phyloP scores from a whole-genome alignment of 2,888 invertebrate genomes.

The Tetrapedia diversipes region DNA sequence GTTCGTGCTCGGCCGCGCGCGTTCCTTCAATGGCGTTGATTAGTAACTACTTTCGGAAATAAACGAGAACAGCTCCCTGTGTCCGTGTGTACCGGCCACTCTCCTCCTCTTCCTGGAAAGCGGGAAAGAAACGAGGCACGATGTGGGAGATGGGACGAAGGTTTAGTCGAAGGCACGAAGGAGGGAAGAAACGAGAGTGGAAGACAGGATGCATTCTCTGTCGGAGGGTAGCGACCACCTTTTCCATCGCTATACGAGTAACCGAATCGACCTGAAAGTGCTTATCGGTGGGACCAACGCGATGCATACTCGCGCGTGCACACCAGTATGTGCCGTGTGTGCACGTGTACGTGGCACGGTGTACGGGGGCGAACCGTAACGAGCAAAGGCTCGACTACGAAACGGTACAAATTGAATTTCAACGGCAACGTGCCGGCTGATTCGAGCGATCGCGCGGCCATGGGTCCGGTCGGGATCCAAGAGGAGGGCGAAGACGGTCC shows the following conservation, averaged over 20 bases:
- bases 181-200: constrained; percentile 30
- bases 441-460: constrained; percentile 67
- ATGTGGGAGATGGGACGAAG: neutral
- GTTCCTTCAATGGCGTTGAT: constrained; percentile 69
- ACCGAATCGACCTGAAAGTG: constrained; percentile 46
- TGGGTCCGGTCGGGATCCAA: constrained; percentile 17
- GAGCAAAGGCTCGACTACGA: constrained; percentile 67
- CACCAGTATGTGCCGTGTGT: neutral
- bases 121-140: neutral
- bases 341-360: constrained; percentile 8
- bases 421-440: constrained; percentile 70
- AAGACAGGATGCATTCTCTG: constrained; percentile 20
- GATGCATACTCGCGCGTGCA: neutral
- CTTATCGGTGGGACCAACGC: constrained; percentile 33
- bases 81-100: constrained; percentile 17
- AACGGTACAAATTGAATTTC: constrained; percentile 76
- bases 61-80: constrained; percentile 48
- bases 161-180: neutral
- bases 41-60: constrained; percentile 66
- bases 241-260: constrained; percentile 22
- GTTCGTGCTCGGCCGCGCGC: constrained; percentile 25
- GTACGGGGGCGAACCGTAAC: constrained; percentile 58
- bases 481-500: constrained; percentile 44
- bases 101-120: neutral
- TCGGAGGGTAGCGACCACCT: neutral